Evolutionary conservation across 2,888 invertebrate genomes (phyloP).

Genomic region (Leptura quadrifasciata): DNA sequence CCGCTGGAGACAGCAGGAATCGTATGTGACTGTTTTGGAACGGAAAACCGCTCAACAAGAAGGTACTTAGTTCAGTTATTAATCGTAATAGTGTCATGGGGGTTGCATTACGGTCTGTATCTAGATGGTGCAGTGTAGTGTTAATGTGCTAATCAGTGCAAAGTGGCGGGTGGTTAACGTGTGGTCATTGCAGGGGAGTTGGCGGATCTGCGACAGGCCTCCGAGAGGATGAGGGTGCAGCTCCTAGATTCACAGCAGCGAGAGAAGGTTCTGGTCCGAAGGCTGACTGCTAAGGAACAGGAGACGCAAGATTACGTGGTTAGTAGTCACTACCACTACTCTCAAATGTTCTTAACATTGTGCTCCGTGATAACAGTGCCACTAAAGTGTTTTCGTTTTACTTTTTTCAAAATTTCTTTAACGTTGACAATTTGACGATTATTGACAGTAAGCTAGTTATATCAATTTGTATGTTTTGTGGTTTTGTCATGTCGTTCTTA

Average conservation of each 20-base stretch:
- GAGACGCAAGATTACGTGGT: slow-evolving; percentile 97
- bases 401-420: slow-evolving; percentile 32
- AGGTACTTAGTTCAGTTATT: slow-evolving; percentile 79
- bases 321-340: slow-evolving; percentile 73
- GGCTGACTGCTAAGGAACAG: slow-evolving; percentile 96
- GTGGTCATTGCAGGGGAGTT: slow-evolving; percentile 79
- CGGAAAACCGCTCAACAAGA: slow-evolving; percentile 84
- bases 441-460: slow-evolving; percentile 17
- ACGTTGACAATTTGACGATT: slow-evolving; percentile 33
- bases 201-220: slow-evolving; percentile 84
- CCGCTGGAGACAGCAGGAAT: slow-evolving; percentile 86
- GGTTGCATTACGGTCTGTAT: slow-evolving; percentile 54
- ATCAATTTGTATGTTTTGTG: slow-evolving; percentile 23
- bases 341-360: slow-evolving; percentile 71
- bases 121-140: slow-evolving; percentile 65
- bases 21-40: slow-evolving; percentile 85
- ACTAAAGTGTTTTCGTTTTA: slow-evolving; percentile 17
- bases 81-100: slow-evolving; percentile 54
- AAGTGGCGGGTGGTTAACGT: slow-evolving; percentile 59
- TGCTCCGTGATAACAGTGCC: slow-evolving; percentile 45
- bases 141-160: slow-evolving; percentile 54
- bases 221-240: slow-evolving; percentile 88
- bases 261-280: slow-evolving; percentile 93
- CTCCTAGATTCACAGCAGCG: slow-evolving; percentile 91
- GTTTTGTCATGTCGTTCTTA: slow-evolving; percentile 8